A percentile compares a stretch with the other conserved stretches of the same genome.
Evolutionary conservation across 2,888 invertebrate genomes (phyloP).

Genomic region (Phorcus lineatus): DNA sequence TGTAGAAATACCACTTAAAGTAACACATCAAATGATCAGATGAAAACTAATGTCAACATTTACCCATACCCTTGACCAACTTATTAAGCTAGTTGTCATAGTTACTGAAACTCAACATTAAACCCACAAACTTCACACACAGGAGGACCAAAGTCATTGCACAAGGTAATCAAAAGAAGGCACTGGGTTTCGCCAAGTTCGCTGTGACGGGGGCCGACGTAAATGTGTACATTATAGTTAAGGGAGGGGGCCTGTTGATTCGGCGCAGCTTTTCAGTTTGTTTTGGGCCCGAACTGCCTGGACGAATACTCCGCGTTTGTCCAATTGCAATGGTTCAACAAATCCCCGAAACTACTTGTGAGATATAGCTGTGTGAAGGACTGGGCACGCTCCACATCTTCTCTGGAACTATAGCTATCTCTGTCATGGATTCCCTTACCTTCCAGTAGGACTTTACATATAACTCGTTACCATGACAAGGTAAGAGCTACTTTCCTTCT

Average conservation of each 20-base stretch:
- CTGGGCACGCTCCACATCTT: not conserved
- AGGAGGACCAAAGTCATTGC: no score
- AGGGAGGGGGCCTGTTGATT: constrained; percentile 5
- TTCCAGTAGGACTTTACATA: not conserved
- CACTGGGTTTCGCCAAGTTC: no score
- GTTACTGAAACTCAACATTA: no score
- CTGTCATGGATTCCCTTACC: not conserved
- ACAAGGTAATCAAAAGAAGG: no score
- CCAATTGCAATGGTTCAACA: constrained; percentile 4
- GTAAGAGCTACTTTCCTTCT: not conserved
- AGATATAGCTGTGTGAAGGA: not conserved
- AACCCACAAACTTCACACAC: no score
- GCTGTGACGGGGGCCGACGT: no score
- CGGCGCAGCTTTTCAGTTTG: not conserved
- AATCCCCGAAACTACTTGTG: constrained; percentile 2
- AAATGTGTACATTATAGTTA: not conserved
- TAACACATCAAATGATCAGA: no score
- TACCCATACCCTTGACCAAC: no score
- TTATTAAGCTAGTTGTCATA: no score
- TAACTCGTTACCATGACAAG: not conserved
- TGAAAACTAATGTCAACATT: no score
- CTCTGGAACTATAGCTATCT: not conserved
- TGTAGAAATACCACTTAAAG: no score
- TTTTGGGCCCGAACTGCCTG: not conserved
- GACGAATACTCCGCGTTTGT: not conserved